Conservation (phyloP, 2,888 invertebrate species). For the Sminthurides aquaticus region DNA sequence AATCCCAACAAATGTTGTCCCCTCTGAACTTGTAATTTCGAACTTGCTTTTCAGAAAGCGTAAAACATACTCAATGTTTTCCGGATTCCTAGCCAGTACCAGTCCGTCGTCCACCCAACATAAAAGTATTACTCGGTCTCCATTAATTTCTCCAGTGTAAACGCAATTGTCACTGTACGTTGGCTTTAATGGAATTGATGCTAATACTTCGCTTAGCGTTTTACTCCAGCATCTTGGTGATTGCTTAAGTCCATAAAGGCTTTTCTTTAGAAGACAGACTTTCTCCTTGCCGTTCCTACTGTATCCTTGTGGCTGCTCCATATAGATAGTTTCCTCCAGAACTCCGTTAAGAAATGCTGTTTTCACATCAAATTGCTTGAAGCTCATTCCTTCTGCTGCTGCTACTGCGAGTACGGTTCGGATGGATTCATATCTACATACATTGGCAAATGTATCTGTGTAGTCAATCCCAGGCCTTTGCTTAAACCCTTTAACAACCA, state of each 20-base stretch:
- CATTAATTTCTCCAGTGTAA: neutral
- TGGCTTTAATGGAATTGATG: neutral
- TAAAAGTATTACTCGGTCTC: neutral
- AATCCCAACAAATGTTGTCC: neutral
- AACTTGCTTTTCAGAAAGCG: neutral
- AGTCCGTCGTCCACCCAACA: slow-evolving; percentile 33
- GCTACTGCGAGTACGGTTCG: slow-evolving; percentile 14
- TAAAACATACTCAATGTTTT: neutral
- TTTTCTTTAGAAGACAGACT: slow-evolving; percentile 25
- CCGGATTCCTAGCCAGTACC: neutral
- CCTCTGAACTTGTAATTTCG: neutral
- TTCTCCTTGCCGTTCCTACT: neutral
- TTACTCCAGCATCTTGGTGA: neutral
- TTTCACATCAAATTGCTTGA: slow-evolving; percentile 18
- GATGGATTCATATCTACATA: slow-evolving; percentile 15
- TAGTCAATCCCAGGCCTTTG: slow-evolving; percentile 22
- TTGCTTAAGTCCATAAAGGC: slow-evolving; percentile 40
- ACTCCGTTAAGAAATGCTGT: no score
- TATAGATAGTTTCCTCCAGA: slow-evolving; percentile 21
- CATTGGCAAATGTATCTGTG: slow-evolving; percentile 21
- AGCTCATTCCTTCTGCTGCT: neutral
- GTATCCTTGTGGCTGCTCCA: slow-evolving; percentile 16
- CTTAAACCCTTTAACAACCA: slow-evolving; percentile 15
- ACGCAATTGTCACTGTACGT: neutral
- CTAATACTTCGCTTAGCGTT: neutral